Percentiles rank a stretch among this genome's conserved stretches.
Conservation (phyloP, 2,113 vertebrate genomes). For the Deroptyus accipitrinus region DNA sequence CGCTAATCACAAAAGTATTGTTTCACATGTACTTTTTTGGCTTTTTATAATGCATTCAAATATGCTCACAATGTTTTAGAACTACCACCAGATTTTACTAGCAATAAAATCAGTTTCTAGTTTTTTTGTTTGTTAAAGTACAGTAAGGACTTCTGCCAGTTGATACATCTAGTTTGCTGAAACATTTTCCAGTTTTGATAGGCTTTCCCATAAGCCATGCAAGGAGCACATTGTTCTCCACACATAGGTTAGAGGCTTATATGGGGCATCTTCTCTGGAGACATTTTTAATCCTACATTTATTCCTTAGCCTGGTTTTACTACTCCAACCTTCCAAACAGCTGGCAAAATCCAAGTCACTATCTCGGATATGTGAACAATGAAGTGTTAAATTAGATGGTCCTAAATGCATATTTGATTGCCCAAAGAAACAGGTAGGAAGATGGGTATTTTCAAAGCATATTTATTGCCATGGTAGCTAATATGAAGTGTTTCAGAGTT, state of each 20-base stretch:
- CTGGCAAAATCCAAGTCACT: neutral
- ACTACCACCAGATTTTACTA: neutral
- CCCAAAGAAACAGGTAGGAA: neutral
- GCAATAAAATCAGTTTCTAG: neutral
- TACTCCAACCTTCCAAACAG: neutral
- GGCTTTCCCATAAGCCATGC: neutral
- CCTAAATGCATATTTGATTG: neutral
- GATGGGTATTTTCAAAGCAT: neutral
- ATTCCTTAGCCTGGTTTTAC: neutral
- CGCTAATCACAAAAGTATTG: neutral
- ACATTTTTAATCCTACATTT: neutral
- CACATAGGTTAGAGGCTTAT: neutral
- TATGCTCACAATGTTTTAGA: neutral
- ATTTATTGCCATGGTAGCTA: neutral
- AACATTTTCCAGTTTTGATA: neutral
- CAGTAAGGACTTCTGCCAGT: neutral
- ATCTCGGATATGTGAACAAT: neutral
- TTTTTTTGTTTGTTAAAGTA: neutral
- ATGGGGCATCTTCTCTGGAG: neutral
- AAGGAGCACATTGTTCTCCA: neutral
- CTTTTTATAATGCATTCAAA: neutral
- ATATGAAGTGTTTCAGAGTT: neutral
- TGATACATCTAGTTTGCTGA: neutral
- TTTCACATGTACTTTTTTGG: neutral
- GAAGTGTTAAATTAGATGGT: neutral